A percentile compares a stretch with the other conserved stretches of the same genome.
Evolutionary conservation across 1,140 invertebrate species (phyloP).

Genomic region (Conus ventricosus): DNA sequence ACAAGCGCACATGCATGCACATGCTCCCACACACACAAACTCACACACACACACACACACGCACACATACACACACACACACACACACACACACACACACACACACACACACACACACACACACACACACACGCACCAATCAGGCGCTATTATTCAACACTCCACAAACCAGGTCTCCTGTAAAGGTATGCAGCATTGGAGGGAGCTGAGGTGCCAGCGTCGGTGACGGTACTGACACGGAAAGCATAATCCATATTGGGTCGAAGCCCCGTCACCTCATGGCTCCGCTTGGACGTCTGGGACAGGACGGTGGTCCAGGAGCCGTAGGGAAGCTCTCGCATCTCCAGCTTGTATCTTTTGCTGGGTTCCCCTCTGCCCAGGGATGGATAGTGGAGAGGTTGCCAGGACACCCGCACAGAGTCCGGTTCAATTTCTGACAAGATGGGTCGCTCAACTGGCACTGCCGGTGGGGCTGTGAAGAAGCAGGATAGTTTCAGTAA

Average conservation of each 20-base stretch:
- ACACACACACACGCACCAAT: not conserved
- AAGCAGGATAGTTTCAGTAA: not conserved
- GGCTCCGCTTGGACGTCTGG: slow-evolving; percentile 53
- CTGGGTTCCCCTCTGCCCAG: not conserved
- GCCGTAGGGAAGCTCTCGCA: slow-evolving; percentile 55
- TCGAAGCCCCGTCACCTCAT: slow-evolving; percentile 80
- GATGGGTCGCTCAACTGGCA: slow-evolving; percentile 59
- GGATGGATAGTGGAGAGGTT: slow-evolving; percentile 51
- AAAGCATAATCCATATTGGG: slow-evolving; percentile 98
- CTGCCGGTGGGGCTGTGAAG: slow-evolving; percentile 43
- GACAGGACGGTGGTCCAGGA: slow-evolving; percentile 58
- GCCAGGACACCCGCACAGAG: slow-evolving; percentile 66
- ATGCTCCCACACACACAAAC: no score
- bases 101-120: no score
- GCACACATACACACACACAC: not conserved
- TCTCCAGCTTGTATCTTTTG: slow-evolving; percentile 41
- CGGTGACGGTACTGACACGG: slow-evolving; percentile 95
- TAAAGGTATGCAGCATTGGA: slow-evolving; percentile 61
- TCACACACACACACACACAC: no score
- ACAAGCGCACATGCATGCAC: no score
- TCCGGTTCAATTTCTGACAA: slow-evolving; percentile 63
- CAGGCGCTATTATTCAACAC: not conserved
- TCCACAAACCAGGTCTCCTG: slow-evolving; percentile 57
- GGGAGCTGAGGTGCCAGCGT: slow-evolving; percentile 77
- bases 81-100: no score